Evolutionary conservation across 2,113 vertebrate species (phyloP).

Genomic region (Planiliza haematocheilus): DNA sequence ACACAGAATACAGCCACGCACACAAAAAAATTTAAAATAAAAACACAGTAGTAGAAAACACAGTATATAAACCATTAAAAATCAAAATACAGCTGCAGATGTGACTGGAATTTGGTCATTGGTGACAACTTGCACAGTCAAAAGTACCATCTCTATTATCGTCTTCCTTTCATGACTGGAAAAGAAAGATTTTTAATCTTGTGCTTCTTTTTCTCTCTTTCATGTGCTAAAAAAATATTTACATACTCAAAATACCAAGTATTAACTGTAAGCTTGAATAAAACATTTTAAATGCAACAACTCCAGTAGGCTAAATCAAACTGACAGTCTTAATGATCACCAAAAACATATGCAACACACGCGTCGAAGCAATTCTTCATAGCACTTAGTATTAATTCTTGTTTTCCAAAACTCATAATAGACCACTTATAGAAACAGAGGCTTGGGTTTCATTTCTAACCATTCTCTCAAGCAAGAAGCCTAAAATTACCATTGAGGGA

Average conservation of each 20-base stretch:
- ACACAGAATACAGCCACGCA: slow-evolving; percentile 27
- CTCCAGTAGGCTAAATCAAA: slow-evolving; percentile 20
- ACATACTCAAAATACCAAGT: slow-evolving; percentile 26
- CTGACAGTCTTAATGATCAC: not conserved
- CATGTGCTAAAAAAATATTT: slow-evolving; percentile 10
- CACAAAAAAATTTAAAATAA: not conserved
- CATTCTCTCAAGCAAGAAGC: slow-evolving; percentile 4
- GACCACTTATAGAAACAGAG: not conserved
- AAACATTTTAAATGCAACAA: slow-evolving; percentile 20
- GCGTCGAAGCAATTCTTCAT: slow-evolving; percentile 3
- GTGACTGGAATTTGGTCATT: slow-evolving; percentile 32
- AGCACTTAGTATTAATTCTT: not conserved
- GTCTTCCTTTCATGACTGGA: not conserved
- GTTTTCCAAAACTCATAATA: slow-evolving; percentile 1
- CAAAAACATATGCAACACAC: slow-evolving; percentile 14
- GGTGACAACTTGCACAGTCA: slow-evolving; percentile 15
- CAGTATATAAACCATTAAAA: not conserved
- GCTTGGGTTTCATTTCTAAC: not conserved
- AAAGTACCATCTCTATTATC: slow-evolving; percentile 7
- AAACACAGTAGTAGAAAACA: slow-evolving; percentile 25
- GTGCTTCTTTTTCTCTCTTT: slow-evolving; percentile 40
- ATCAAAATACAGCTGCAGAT: slow-evolving; percentile 14
- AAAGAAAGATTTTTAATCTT: slow-evolving; percentile 20
- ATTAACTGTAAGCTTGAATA: slow-evolving; percentile 13
- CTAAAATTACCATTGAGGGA: not conserved